Evolutionary conservation across 1,140 invertebrate genomes (phyloP), one percentile per base, ranked within the genome.

Genomic region (Olivierus martensii): DNA sequence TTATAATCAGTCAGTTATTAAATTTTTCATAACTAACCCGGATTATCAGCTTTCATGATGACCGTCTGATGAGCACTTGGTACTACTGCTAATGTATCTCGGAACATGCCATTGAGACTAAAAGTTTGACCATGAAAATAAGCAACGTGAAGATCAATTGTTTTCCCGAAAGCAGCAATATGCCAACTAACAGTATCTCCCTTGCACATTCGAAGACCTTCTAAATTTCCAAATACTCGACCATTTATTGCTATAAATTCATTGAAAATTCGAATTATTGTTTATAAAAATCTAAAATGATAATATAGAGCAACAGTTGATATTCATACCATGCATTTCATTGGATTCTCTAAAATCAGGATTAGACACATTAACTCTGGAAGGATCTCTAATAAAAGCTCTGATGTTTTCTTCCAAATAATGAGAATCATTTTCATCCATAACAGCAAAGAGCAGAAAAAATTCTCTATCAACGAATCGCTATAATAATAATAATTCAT

Each of bases 101-200:
- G 44, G 22, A 54, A 55, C 17, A 34, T 49, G 5, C 54, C 43
- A 7, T 43, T 51, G 2, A 52, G 19, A 12, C 52, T 55, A 36
- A 61, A 58, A 15, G 55, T 57, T 17, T 63, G 53, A 11, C 64
- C 65, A 46, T 66, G 65, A 46, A 66, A 64, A 49, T 66, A 64
- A 1, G 64, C 61, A 0, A 64, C 63, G 46, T 66, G 65, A 19
- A 61, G 52, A 47, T 66, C 65, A 28, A 55, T 52, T 28, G 60
- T 60, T n/a, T 60, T 61, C 18, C 65, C 65, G 1, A 62, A 56
- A 3, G 60, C 62, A 35, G 64, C 45, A 0, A 66, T 46, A 45
- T 65, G 63, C 61, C 63, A 65, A 45, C 59, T 60, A 36, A 63
- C 57, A 36, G 54, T 50, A 37, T 66, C 63, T 6, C 60, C 57